Conservation (phyloP, 2,797 vertebrate species). For the Sebastes steindachneri region DNA sequence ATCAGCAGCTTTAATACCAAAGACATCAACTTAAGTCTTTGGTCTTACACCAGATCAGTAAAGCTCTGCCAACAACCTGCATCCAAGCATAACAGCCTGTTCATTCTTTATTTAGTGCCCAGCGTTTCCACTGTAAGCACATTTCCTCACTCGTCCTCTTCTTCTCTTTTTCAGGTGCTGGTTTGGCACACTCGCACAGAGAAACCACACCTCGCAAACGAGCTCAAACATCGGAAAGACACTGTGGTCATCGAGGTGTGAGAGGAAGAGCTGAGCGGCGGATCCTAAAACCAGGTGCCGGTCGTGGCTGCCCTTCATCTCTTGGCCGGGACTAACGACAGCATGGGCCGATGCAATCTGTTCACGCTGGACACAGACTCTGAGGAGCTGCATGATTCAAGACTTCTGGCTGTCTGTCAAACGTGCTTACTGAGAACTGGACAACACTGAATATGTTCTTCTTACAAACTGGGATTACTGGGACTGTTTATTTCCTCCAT, state of each 20-base stretch:
- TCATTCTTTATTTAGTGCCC: conserved; percentile 1
- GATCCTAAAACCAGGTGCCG: not conserved
- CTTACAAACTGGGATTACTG: conserved; percentile 28
- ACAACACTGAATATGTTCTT: not conserved
- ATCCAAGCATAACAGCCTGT: not conserved
- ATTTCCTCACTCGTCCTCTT: conserved; percentile 15
- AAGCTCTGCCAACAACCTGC: conserved; percentile 11
- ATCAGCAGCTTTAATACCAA: conserved; percentile 4
- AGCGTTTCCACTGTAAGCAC: conserved; percentile 2
- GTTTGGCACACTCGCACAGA: conserved; percentile 99
- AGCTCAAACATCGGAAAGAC: conserved; percentile 93
- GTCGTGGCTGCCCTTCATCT: conserved; percentile 19
- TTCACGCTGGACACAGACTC: conserved; percentile 27
- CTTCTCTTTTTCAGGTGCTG: conserved; percentile 85
- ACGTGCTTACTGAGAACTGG: conserved; percentile 25
- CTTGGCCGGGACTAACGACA: conserved; percentile 16
- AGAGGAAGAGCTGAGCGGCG: conserved; percentile 30
- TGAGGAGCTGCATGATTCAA: conserved; percentile 62
- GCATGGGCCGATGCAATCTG: conserved; percentile 14
- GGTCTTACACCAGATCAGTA: not conserved
- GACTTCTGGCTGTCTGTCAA: conserved; percentile 37
- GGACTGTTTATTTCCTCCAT: conserved; percentile 29
- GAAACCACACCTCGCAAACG: conserved; percentile 94
- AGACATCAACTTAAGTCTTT: not conserved
- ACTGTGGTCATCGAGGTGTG: conserved; percentile 93